Base-by-base conservation (phyloP, 2,888 invertebrate species). In the Diaperis boleti region DNA sequence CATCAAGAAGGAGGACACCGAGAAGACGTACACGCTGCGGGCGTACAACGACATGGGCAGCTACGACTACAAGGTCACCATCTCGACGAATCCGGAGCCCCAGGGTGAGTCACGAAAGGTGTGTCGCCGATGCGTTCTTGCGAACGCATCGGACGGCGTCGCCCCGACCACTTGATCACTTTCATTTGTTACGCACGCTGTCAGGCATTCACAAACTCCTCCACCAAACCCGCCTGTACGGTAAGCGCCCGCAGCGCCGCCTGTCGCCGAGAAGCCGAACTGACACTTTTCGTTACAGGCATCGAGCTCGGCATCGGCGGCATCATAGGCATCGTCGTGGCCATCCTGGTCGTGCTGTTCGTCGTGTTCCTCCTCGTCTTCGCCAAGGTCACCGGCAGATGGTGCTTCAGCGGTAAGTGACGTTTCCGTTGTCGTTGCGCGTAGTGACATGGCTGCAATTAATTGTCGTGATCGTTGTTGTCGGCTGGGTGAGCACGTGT, bases 361-460 rank as follows among this genome's bases (percentile, higher is more conserved):
- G 82, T 87, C 15, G 79, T 89, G 3, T 86, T 87, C 75, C 82
- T 92, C 68, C 80, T 89, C 47, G 87, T 92, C 64, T 90, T 90
- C 76, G 93, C 94, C 49, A 88, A 91, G 73, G 89, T 90, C 65
- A 92, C 92, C 64, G 91, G 91, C 75, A 86, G 91, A 80, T 93
- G 93, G 92, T 94, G 93, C 83, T 94, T 94, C 81, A 90, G 90
- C 81, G 92, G 93, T 93, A 83, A 89, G 92, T 88, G 50, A 63
- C 67, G n/a, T 33, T 11, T 31, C 33, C 35, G 2, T 13, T 33
- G 29, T 42, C 7, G 11, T 42, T 8, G 10, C 14, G 11, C 10
- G 14, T 14, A 13, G 39, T n/a, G 4, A 44, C 45, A 20, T 18
- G 61, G 61, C 55, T 61, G 61, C 61, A 61, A 54, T 45, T 55